Evolutionary conservation across 2,888 invertebrate species (phyloP).

Genomic region (Dasysyrphus albostriatus): DNA sequence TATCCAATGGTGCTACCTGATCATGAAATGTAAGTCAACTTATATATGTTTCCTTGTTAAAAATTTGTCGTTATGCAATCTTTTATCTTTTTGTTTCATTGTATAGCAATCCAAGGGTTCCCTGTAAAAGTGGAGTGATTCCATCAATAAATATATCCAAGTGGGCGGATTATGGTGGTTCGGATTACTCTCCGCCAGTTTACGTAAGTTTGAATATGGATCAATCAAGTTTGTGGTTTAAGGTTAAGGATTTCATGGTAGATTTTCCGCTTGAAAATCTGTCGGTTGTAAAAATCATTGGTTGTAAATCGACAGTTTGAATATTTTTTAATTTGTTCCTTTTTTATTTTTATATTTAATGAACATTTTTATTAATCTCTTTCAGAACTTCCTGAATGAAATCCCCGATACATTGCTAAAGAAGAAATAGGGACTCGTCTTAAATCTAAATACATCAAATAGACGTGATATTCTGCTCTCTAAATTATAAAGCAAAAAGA

Average conservation of each 20-base stretch:
- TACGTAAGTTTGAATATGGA: slow-evolving; percentile 86
- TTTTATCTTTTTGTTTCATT: slow-evolving; percentile 22
- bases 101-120: slow-evolving; percentile 94
- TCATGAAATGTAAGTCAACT: slow-evolving; percentile 92
- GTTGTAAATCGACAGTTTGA: no score
- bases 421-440: slow-evolving; percentile 78
- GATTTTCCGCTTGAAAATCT: no score
- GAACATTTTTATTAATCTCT: slow-evolving; percentile 70
- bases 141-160: slow-evolving; percentile 94
- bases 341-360: neutral
- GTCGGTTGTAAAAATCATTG: no score
- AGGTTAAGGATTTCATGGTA: neutral
- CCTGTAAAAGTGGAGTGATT: slow-evolving; percentile 94
- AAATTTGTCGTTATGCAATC: slow-evolving; percentile 7
- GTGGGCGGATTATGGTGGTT: slow-evolving; percentile 91
- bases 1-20: slow-evolving; percentile 97
- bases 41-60: slow-evolving; percentile 1
- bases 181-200: slow-evolving; percentile 85
- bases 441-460: slow-evolving; percentile 21
- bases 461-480: slow-evolving; percentile 58
- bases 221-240: neutral
- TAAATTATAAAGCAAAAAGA: slow-evolving; percentile 45
- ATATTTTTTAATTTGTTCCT: no score
- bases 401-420: slow-evolving; percentile 84
- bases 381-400: slow-evolving; percentile 84